Evolutionary conservation across 2,113 vertebrate genomes (phyloP), one percentile per base, ranked within the genome.

Genomic region (Rhea americana): DNA sequence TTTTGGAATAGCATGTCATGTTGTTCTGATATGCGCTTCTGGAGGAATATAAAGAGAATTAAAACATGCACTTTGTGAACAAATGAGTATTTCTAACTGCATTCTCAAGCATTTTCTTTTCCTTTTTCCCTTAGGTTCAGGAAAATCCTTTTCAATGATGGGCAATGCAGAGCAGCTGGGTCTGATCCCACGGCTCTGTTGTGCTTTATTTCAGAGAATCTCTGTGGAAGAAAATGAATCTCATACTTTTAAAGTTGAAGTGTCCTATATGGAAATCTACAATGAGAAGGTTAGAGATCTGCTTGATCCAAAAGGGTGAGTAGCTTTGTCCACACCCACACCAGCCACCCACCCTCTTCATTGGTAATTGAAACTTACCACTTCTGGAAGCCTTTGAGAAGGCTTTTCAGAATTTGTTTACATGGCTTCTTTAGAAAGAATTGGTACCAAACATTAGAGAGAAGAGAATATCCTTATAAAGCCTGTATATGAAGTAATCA

Each of bases 71-170:
- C n/a, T 90, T 84, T 30, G 6, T 75, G 56, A 88, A 61, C 8
- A 47, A 55, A 55, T 7, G 9, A 89, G 13, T 62, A 90, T 66
- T 53, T 87, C 67, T 21, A 91, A 77, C n/a, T 30, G 14, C 14
- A 5, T 71, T 30, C 66, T 85, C 90, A 91, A 92, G 26, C 4
- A 9, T 78, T 84, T 79, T 88, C 68, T 72, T 94, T 41, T 80
- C n/a, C 18, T 73, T 88, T 92, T 94, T 90, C 88, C 86, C 92
- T 73, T 96, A 99, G 99, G 99, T 96, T 99, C 99, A 45, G 99
- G 99, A 96, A 99, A 99, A 95, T 99, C 99, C 77, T 99, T 99
- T 97, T 99, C 99, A 83, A 99, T 99, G 99, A 99, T 99, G 99
- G 99, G 99, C 85, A 99, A 98, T 70, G 98, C 98, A 58, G 99